Evolutionary conservation across 2,888 invertebrate species (phyloP).

Genomic region (Apantesis nais): DNA sequence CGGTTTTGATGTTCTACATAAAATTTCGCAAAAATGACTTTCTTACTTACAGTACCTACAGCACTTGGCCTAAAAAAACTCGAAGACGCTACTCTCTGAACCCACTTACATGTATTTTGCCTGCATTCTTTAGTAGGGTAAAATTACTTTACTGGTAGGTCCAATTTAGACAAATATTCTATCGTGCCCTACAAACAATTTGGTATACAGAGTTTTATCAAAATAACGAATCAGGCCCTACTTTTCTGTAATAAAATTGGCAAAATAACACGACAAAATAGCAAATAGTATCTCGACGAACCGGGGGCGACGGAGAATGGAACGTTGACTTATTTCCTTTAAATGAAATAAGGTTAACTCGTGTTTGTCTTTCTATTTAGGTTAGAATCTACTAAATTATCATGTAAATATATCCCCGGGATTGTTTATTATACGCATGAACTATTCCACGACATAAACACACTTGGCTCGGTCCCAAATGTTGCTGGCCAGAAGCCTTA

Average conservation of each 20-base stretch:
- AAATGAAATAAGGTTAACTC: constrained; percentile 43
- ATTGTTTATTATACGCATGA: constrained; percentile 64
- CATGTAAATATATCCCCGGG: constrained; percentile 61
- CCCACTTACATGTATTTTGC: background rate
- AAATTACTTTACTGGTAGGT: background rate
- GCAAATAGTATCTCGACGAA: constrained; percentile 13
- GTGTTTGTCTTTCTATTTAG: constrained; percentile 45
- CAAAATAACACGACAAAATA: constrained; percentile 12
- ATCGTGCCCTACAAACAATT: background rate
- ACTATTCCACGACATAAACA: constrained; percentile 64
- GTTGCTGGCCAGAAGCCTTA: constrained; percentile 47
- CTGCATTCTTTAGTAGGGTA: background rate
- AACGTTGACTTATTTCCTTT: constrained; percentile 35
- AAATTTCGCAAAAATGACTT: background rate
- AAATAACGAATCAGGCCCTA: background rate
- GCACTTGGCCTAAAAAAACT: background rate
- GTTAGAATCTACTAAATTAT: constrained; percentile 47
- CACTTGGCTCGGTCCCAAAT: constrained; percentile 68
- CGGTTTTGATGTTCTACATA: no score
- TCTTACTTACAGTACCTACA: background rate
- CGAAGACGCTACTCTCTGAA: background rate
- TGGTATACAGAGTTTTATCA: background rate
- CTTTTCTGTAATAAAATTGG: constrained; percentile 5
- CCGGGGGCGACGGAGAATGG: constrained; percentile 11
- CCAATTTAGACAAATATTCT: background rate